Evolutionary conservation across 2,888 invertebrate genomes (phyloP).

Genomic region (Azorinus chamasolen): DNA sequence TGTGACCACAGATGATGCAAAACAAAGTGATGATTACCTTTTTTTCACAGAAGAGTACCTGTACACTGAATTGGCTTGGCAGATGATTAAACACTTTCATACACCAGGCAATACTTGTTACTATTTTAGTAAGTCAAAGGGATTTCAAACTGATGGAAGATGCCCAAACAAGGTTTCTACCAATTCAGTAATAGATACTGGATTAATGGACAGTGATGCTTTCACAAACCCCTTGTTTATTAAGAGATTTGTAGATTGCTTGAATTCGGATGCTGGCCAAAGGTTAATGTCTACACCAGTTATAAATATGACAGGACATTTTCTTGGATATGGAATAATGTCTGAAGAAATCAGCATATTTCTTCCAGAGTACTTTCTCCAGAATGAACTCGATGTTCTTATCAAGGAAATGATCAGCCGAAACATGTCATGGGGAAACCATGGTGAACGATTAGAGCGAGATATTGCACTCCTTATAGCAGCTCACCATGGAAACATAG

Average conservation of each 20-base stretch:
- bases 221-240: slow-evolving; percentile 15
- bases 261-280: neutral
- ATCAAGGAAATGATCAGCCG: slow-evolving; percentile 9
- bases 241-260: slow-evolving; percentile 6
- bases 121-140: no score
- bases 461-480: slow-evolving; percentile 20
- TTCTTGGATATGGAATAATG: slow-evolving; percentile 22
- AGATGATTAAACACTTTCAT: no score
- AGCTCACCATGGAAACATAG: slow-evolving; percentile 14
- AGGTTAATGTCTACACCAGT: slow-evolving; percentile 3
- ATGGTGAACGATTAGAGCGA: no score
- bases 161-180: slow-evolving; percentile 3
- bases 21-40: no score
- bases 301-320: slow-evolving; percentile 24
- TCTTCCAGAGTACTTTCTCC: slow-evolving; percentile 11
- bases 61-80: neutral
- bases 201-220: slow-evolving; percentile 14
- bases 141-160: slow-evolving; percentile 6
- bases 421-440: neutral
- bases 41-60: slow-evolving; percentile 15
- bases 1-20: slow-evolving; percentile 13
- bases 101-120: no score
- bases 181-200: slow-evolving; percentile 7
- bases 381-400: neutral
- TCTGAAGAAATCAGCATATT: neutral